Evolutionary conservation across 2,797 vertebrate genomes (phyloP), one percentile per base, ranked within the genome.

Genomic region (Megalops cyprinoides): DNA sequence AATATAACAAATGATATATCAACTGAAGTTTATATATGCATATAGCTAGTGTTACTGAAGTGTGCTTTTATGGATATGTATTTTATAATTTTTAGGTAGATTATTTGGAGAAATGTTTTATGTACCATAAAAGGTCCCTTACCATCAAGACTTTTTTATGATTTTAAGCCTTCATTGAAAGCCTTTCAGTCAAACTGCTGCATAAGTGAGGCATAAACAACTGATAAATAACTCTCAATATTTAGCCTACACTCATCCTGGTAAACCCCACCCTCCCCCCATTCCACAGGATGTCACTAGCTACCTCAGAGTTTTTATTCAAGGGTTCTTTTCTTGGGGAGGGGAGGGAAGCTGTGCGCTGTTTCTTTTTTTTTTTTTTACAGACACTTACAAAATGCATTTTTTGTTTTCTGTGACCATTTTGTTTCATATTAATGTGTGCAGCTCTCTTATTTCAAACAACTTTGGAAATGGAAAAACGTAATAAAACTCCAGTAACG

Each of bases 1-100:
- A 81, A 77, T 83, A 74, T 85, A 81, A 82, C 86, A 79, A 86
- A 85, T 88, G 71, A 82, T 87, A 85, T 82, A 62, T 53, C 83
- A 74, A 67, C 25, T 53, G 6, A 37, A 10, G 18, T 39, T 34
- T 23, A n/a, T 42, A 8, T 71, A n/a, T n/a, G n/a, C 71, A 23
- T 71, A n/a, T 44, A 44, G 37, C 67, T 77, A 25, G 84, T 53
- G 62, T 74, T 80, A 83, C 77, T 88, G 37, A 69, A 60, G 56
- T 48, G 53, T 69, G 80, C 80, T 81, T 69, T n/a, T 81, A 60
- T 42, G 42, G 65, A 77, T 25, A 42, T 74, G 44, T 46, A 62
- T 53, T 49, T 69, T 73, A 73, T 42, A 58, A 39, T 73, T 82
- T 48, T 73, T 71, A 84, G 74, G 65, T 67, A 56, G 62, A 56